phyloP scores from a whole-genome alignment of 1,140 invertebrate genomes.

The Cotesia glomerata region DNA sequence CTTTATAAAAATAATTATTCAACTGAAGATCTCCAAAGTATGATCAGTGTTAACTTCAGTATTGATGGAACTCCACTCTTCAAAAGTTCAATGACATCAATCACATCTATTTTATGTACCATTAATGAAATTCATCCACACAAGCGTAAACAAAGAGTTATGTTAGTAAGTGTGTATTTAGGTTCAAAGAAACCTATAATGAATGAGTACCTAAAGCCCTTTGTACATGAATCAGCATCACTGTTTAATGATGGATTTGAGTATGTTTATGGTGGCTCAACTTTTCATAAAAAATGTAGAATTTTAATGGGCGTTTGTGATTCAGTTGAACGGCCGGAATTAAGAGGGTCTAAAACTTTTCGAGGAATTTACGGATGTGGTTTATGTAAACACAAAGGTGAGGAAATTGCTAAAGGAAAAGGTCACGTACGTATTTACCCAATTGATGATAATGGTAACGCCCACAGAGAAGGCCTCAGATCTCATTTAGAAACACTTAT shows the following conservation, averaged over 20 bases:
- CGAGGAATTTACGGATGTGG: constrained; percentile 44
- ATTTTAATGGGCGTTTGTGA: constrained; percentile 36
- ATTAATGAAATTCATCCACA: constrained; percentile 26
- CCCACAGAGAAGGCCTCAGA: constrained; percentile 32
- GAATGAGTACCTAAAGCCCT: constrained; percentile 37
- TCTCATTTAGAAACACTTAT: constrained; percentile 28
- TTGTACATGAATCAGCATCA: constrained; percentile 29
- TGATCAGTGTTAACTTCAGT: constrained; percentile 30
- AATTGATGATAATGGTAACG: constrained; percentile 18
- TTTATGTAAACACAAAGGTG: constrained; percentile 40
- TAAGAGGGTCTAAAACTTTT: constrained; percentile 36
- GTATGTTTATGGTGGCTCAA: constrained; percentile 22
- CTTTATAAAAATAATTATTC: neutral
- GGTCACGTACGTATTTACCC: constrained; percentile 34
- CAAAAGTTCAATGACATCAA: constrained; percentile 23
- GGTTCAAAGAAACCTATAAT: constrained; percentile 36
- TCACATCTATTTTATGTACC: constrained; percentile 31
- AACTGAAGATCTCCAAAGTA: neutral
- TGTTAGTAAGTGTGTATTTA: constrained; percentile 35
- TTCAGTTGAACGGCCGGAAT: constrained; percentile 33
- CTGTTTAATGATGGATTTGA: constrained; percentile 26
- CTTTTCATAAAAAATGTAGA: constrained; percentile 32
- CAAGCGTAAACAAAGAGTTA: constrained; percentile 12
- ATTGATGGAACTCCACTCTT: constrained; percentile 36
- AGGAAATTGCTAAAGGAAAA: constrained; percentile 28